Percentiles rank a stretch among this genome's conserved stretches.
phyloP scores from a whole-genome alignment of 1,140 invertebrate species.

The Drusus annulatus region DNA sequence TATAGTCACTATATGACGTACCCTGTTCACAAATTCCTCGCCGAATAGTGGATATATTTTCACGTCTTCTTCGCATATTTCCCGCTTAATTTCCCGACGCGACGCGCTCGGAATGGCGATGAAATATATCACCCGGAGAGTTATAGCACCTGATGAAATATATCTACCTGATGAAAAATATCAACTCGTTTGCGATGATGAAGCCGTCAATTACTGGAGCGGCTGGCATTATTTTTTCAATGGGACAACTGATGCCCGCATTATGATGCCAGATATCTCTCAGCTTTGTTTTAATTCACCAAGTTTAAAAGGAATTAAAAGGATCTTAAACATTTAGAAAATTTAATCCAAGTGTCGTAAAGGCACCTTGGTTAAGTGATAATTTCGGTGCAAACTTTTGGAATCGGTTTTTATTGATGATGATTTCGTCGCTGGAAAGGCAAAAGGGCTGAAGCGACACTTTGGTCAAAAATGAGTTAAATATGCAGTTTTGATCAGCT shows the following conservation, averaged over 20 bases:
- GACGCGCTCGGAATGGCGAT: neutral
- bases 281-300: neutral
- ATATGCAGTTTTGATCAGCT: too few species aligned
- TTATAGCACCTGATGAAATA: slow-evolving; percentile 1
- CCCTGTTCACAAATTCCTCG: neutral
- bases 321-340: neutral
- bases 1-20: too few species aligned
- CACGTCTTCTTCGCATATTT: slow-evolving; percentile 15
- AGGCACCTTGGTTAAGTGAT: neutral
- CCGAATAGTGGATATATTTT: slow-evolving; percentile 4
- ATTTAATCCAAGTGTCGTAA: neutral
- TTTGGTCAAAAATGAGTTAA: too few species aligned
- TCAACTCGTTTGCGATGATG: too few species aligned
- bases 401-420: too few species aligned
- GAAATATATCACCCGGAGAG: neutral
- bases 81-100: slow-evolving; percentile 20
- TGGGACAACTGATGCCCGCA: too few species aligned
- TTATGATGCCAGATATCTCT: neutral
- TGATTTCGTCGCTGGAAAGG: too few species aligned
- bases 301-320: neutral
- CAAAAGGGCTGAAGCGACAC: too few species aligned
- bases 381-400: too few species aligned
- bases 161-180: neutral
- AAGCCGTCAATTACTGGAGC: neutral
- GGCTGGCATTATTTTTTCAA: slow-evolving; percentile 9